Evolutionary conservation across 2,113 vertebrate genomes (phyloP), one percentile per base, ranked within the genome.

Genomic region (Megaceryle torquata): DNA sequence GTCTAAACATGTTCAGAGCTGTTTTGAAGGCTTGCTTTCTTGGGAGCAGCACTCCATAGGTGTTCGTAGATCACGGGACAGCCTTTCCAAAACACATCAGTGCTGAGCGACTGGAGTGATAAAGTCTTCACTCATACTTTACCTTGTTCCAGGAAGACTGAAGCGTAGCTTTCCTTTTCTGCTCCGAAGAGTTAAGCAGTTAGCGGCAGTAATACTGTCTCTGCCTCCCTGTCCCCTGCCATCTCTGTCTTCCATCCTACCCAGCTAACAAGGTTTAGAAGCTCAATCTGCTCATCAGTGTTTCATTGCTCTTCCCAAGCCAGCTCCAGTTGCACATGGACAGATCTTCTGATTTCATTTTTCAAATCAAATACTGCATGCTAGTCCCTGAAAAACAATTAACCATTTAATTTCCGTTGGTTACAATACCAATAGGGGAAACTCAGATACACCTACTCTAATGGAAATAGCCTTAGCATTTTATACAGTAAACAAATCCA

Each of bases 341-440:
- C 15, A 51, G 7, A 39, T 44, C 48, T 71, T 65, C 35, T 2
- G 2, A 10, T 68, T 48, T 56, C 10, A 33, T 59, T 79, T 64
- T 64, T 46, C 2, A 0, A 46, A 37, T 37, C 41, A 54, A 22
- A 46, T 19, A 17, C 43, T 56, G 20, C 37, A 29, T 0, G 0
- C 15, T 22, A 35, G 15, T 35, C 48, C 48, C 3, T 1, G 26
- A 39, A 82, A 72, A 72, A 8, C 56, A 43, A 33, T 51, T 35
- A 63, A 56, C 10, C 16, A 4, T 43, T 63, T 71, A 9, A 11
- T 8, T 44, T 39, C 50, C 10, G 6, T 22, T 50, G 39, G 7
- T 70, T 67, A 24, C 12, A 43, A 48, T 13, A 48, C 15, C 21
- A 53, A 3, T 1, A 35, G 9, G 10, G 28, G 51, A 89, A 76